These are phyloP conservation scores for Chrysotoxum bicinctum DNA, from an alignment of 2,888 invertebrate species.

Conservation along the genomic window DNA sequence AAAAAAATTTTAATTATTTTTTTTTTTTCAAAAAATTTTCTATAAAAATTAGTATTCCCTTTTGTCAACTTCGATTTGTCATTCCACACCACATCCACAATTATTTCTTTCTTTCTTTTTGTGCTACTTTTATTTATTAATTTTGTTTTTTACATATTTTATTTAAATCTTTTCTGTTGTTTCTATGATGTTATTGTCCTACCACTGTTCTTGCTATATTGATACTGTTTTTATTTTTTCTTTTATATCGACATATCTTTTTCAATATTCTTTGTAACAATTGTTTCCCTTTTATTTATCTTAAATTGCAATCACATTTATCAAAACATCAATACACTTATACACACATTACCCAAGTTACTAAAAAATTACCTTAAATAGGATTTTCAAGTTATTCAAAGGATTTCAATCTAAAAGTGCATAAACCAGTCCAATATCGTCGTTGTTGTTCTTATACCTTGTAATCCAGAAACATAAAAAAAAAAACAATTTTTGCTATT, in stretches of 20 bases:
- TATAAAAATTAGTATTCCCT: not conserved
- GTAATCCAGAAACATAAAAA: too few relatives aligned
- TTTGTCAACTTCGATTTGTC: slow-evolving; percentile 27
- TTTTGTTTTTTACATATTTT: not conserved
- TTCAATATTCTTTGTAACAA: not conserved
- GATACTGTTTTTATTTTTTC: slow-evolving; percentile 36
- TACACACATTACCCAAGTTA: not conserved
- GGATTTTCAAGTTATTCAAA: too few relatives aligned
- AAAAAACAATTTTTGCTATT: too few relatives aligned
- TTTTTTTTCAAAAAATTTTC: not conserved
- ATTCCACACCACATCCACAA: not conserved
- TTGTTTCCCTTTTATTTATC: not conserved
- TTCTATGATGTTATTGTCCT: slow-evolving; percentile 12
- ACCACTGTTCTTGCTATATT: slow-evolving; percentile 43
- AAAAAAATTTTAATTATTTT: slow-evolving; percentile 43
- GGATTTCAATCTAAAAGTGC: too few relatives aligned
- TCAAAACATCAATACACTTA: slow-evolving; percentile 3
- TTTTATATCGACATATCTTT: slow-evolving; percentile 46
- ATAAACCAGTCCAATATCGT: too few relatives aligned
- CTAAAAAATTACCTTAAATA: too few relatives aligned
- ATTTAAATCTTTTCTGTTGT: slow-evolving; percentile 34
- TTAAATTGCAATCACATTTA: slow-evolving; percentile 23
- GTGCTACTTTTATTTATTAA: not conserved
- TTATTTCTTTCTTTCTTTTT: slow-evolving; percentile 22
- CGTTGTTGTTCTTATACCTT: too few relatives aligned